Conservation (phyloP, 2,113 vertebrate genomes). For the Ondatra zibethicus region DNA sequence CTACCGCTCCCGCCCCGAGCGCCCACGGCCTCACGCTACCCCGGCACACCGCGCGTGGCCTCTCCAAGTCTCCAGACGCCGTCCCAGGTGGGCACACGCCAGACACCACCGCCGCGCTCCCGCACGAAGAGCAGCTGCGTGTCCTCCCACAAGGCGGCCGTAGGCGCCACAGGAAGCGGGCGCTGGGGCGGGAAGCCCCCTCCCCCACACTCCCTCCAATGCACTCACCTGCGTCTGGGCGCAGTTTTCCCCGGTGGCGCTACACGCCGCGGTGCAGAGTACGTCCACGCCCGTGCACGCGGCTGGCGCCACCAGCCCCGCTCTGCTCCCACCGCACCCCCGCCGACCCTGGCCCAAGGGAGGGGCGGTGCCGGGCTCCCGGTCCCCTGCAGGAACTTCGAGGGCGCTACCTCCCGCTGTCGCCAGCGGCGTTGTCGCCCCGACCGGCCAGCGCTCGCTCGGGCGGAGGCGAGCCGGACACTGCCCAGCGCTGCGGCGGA, state of each 20-base stretch:
- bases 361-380: constrained; percentile 53
- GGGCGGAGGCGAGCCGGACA: not conserved
- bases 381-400: constrained; percentile 63
- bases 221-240: constrained; percentile 77
- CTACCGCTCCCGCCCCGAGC: not conserved
- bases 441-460: not conserved
- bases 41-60: not conserved
- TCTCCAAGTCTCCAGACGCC: not conserved
- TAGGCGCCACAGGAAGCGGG: not conserved
- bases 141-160: not conserved
- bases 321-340: not conserved
- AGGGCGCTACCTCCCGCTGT: not conserved
- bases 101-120: not conserved
- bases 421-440: not conserved
- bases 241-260: constrained; percentile 43
- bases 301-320: not conserved
- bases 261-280: constrained; percentile 18
- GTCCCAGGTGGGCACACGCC: not conserved
- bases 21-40: constrained; percentile 2
- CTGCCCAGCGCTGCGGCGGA: not conserved
- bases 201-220: constrained; percentile 56
- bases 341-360: not conserved
- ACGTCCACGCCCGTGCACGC: constrained; percentile 70
- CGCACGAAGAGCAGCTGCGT: not conserved
- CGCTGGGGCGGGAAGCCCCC: constrained; percentile 24